Evolutionary conservation across 1,140 invertebrate genomes (phyloP), one percentile per base, ranked within the genome.

Genomic region (Pararge aegeria): DNA sequence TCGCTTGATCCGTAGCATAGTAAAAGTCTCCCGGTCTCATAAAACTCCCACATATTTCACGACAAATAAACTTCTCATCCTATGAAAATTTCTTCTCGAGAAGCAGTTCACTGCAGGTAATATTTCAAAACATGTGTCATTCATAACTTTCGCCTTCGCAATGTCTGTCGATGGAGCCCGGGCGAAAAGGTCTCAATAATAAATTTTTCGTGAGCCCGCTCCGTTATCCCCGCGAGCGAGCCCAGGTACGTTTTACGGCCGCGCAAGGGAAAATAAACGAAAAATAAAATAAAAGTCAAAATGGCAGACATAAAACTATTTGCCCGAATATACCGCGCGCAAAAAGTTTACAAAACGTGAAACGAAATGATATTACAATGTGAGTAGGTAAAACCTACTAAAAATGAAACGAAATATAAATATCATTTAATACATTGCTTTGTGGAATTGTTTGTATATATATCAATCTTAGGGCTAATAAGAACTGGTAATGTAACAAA

Each of bases 201-300:
- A 89, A 87, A 89, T 89, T 87, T 89, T 84, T 85, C 84, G 75
- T 85, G 83, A 89, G 78, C 86, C 79, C 71, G 80, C 74, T 79
- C 77, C 73, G 78, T 82, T 82, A 84, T 86, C 80, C 80, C 78
- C 80, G 80, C 76, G 70, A 78, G 80, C 78, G 75, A 73, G 69
- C 74, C 75, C 83, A 85, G 83, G 84, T 87, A 87, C 81, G 79
- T 83, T 89, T 89, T 89, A 89, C 77, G 83, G 82, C 81, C 83
- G 83, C 80, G 74, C 83, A 74, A 86, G 79, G 81, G 84, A 87
- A 87, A 85, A 89, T 89, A 87, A 87, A 87, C 83, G 84, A 89
- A 89, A 89, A 87, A 87, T 86, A 87, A 89, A 89, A 89, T 89
- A 87, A 89, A 89, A 89, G 86, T 89, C 81, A 85, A 86, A 89